Evolutionary conservation across 2,113 vertebrate genomes (phyloP), one percentile per base, ranked within the genome.

Genomic region (Salvelinus fontinalis): DNA sequence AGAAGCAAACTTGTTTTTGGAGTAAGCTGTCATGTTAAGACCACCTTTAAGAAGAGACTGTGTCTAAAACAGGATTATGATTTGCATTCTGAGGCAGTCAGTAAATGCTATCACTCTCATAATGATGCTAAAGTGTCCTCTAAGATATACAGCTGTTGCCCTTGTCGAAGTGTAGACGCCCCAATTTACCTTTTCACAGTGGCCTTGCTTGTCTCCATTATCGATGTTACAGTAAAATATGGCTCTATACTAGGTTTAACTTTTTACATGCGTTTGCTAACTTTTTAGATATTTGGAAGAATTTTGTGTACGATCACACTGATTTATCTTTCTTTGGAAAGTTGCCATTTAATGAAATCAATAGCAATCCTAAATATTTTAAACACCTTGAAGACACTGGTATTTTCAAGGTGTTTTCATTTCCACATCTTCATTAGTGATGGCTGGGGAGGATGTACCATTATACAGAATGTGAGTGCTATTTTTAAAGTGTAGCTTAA

Each of bases 141-240:
- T 31, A 75, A 67, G 74, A 84, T 71, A 54, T 71, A 64, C 74
- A 81, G 74, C 27, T 64, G 51, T 12, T 24, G 75, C 34, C 67
- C 49, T 76, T 64, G 78, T 29, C 59, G 74, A 49, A 49, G 57
- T 44, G 22, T 14, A 3, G 13, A 24, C 12, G 11, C 65, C 51
- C 3, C 54, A 22, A 20, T 14, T 22, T 31, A 65, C 22, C 26
- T 59, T 59, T 16, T 3, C 54, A 68, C 67, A 77, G 26, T 51
- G 31, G 24, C 69, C 39, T 29, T 24, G 26, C 62, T 4, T 70
- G 73, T 57, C 67, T 70, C 2, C 22, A 51, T 72, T 48, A 18
- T 2, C 60, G 57, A 49, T 67, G 60, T 64, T 75, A 54, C 70
- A 8, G 54, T 77, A n/a, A 73, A 64, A 73, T 44, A 18, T 57